Conservation (phyloP, 2,888 invertebrate species). For the Ornithoptera alexandrae region DNA sequence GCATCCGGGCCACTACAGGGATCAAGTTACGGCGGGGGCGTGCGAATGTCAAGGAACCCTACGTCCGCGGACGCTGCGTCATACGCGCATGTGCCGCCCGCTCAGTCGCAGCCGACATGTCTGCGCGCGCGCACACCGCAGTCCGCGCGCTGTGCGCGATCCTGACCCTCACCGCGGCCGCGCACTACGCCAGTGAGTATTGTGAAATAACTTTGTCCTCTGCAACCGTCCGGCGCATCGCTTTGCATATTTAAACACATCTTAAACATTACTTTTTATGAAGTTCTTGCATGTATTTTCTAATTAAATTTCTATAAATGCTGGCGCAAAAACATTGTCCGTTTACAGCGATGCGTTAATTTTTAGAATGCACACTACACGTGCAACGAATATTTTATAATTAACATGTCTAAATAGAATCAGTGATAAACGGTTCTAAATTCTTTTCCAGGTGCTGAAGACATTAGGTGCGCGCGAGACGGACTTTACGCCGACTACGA, state of each 20-base stretch:
- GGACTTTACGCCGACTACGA: conserved; percentile 72
- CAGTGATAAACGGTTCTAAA: conserved; percentile 8
- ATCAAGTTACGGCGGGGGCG: conserved; percentile 65
- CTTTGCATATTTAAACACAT: conserved; percentile 12
- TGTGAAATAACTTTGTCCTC: conserved; percentile 21
- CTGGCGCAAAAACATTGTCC: conserved; percentile 8
- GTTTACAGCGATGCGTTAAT: conserved; percentile 25
- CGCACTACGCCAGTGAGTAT: conserved; percentile 57
- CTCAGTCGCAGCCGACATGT: conserved; percentile 70
- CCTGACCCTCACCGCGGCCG: conserved; percentile 37
- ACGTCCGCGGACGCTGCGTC: conserved; percentile 37
- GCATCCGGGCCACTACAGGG: conserved; percentile 76
- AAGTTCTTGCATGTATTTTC: background rate
- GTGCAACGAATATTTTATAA: conserved; percentile 13
- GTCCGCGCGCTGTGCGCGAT: conserved; percentile 35
- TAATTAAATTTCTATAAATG: conserved; percentile 5
- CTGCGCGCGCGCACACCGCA: conserved; percentile 61
- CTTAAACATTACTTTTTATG: conserved; percentile 5
- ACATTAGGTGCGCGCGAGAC: conserved; percentile 57
- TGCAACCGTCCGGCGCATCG: conserved; percentile 3
- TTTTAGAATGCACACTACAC: conserved; percentile 23
- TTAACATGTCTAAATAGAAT: conserved; percentile 11
- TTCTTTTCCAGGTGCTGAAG: conserved; percentile 51
- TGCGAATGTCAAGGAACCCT: conserved; percentile 78
- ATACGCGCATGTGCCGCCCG: conserved; percentile 35